Percentiles rank a stretch among this genome's conserved stretches.
phyloP scores from a whole-genome alignment of 1,140 invertebrate species.

The Nylanderia fulva region DNA sequence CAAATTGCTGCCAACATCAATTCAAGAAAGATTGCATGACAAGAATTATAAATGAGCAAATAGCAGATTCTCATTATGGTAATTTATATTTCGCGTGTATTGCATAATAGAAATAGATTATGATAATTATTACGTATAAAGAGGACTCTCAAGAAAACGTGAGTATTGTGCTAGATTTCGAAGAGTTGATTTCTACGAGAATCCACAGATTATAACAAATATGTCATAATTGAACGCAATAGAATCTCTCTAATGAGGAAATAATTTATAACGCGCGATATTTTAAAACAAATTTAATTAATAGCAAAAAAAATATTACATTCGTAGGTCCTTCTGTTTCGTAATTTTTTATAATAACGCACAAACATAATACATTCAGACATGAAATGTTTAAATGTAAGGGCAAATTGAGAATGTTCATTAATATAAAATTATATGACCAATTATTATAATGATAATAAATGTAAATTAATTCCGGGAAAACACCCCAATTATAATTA shows the following conservation, averaged over 20 bases:
- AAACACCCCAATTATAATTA: constrained; percentile 3
- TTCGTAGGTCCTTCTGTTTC: neutral
- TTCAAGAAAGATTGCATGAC: neutral
- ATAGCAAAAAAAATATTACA: neutral
- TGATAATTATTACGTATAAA: constrained; percentile 1
- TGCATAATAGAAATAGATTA: constrained; percentile 7
- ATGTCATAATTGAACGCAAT: constrained; percentile 10
- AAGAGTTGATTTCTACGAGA: constrained; percentile 30
- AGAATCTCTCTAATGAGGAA: neutral
- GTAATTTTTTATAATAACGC: neutral
- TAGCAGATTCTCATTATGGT: neutral
- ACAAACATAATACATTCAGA: neutral
- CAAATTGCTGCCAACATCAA: neutral
- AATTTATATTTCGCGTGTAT: neutral
- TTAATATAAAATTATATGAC: constrained; percentile 11
- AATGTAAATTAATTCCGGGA: constrained; percentile 6
- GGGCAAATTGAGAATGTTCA: neutral
- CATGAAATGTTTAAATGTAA: neutral
- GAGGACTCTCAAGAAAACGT: neutral
- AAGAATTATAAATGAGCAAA: neutral
- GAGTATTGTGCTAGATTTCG: constrained; percentile 3
- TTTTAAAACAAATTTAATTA: neutral
- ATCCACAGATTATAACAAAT: constrained; percentile 35
- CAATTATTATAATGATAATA: constrained; percentile 29
- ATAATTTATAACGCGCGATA: neutral